A percentile compares a stretch with the other conserved stretches of the same genome.
These are phyloP conservation scores for Trachymyrmex cornetzi DNA, from an alignment of 1,140 invertebrate species.

Conservation along the genomic window DNA sequence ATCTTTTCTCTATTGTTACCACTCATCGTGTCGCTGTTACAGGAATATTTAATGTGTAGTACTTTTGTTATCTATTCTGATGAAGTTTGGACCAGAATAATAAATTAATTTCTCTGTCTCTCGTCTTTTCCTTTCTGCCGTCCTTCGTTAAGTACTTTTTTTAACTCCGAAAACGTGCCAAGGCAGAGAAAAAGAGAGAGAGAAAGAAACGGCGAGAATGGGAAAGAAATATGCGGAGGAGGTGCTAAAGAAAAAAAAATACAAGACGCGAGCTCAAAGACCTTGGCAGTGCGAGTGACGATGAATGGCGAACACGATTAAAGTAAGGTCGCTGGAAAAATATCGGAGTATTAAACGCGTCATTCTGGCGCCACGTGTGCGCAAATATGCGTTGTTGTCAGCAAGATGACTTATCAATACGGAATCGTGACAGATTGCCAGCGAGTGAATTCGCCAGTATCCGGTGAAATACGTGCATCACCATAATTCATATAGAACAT, in stretches of 20 bases:
- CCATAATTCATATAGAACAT: not conserved
- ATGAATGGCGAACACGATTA: constrained; percentile 63
- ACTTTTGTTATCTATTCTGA: constrained; percentile 1
- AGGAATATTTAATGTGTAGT: not conserved
- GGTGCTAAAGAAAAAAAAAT: constrained; percentile 52
- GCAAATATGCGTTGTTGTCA: constrained; percentile 41
- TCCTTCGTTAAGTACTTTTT: constrained; percentile 58
- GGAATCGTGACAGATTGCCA: constrained; percentile 17
- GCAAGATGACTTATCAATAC: constrained; percentile 39
- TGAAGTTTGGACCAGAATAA: constrained; percentile 13
- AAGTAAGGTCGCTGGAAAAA: constrained; percentile 56
- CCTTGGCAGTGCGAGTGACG: constrained; percentile 64
- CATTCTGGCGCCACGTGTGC: constrained; percentile 42
- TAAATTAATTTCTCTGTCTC: constrained; percentile 24
- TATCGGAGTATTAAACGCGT: constrained; percentile 32
- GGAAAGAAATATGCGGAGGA: not conserved
- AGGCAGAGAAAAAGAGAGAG: constrained; percentile 45
- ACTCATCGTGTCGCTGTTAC: not conserved
- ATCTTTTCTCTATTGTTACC: not conserved
- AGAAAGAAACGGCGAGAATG: not conserved
- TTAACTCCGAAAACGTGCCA: constrained; percentile 75
- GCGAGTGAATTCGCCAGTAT: not conserved
- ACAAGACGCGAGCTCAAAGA: constrained; percentile 50
- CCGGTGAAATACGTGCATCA: not conserved
- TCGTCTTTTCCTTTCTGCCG: constrained; percentile 1